Base-by-base conservation (phyloP, 2,888 invertebrate genomes). In the Yponomeuta malinellus region DNA sequence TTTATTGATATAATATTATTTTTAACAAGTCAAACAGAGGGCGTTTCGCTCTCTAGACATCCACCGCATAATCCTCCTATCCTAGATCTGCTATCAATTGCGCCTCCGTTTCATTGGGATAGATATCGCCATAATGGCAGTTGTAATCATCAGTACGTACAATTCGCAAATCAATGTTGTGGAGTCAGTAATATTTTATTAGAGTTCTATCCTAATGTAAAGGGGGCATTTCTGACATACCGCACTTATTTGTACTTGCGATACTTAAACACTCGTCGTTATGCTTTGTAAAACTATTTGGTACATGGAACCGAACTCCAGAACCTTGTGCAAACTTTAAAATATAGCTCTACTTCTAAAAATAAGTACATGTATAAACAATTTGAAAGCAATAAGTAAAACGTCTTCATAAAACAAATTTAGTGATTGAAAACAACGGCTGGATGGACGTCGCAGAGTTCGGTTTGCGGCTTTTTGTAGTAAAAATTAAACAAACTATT, bases 1-100 rank as follows among this genome's bases (percentile, higher is more conserved):
- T 88, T 85, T 91, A 91, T 90, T 91, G 89, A 90, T 90, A 90
- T 90, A 88, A 88, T 89, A 86, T 85, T 87, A 85, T 87, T 86
- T 85, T 86, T 89, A 91, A 91, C 90, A 90, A 89, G 86, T 82
- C 79, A 83, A 85, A 81, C 76, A 78, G 81, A 77, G 78, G 75
- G 37, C 59, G 8, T 29, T 59, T 33, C 4, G 63, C 31, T 31
- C 69, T 9, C 69, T 9, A 48, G 10, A 68, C 67, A n/a, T 37
- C 68, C 79, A 71, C 75, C 73, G 73, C 78, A 74, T 76, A 78
- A 73, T 73, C 76, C 78, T 75, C 77, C 77, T 80, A 80, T 77
- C 73, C 69, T 69, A 68, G 23, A 37, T 48, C 68, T 69, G 69
- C 63, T 69, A 69, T 69, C 31, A 59, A 33, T 63, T 63, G 15